Percentiles rank a stretch among this genome's conserved stretches.
phyloP scores from a whole-genome alignment of 2,888 invertebrate species.

The Ferdinandea cuprea region DNA sequence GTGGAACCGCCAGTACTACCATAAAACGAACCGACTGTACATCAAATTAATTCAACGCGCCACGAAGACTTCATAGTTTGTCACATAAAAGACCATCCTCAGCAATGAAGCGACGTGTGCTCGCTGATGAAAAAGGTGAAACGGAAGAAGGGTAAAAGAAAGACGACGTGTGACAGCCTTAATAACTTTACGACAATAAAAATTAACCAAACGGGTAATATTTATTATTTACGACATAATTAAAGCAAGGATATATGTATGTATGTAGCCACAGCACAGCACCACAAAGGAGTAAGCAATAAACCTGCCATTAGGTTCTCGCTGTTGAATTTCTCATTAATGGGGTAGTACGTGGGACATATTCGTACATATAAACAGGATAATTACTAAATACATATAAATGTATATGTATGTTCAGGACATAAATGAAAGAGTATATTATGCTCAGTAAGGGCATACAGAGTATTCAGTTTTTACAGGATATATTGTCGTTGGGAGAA shows the following conservation, averaged over 20 bases:
- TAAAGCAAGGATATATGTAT: constrained; percentile 58
- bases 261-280: background rate
- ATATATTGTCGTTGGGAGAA: constrained; percentile 9
- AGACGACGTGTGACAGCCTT: constrained; percentile 46
- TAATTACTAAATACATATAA: constrained; percentile 15
- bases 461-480: background rate
- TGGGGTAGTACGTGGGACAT: constrained; percentile 16
- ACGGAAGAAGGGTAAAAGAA: background rate
- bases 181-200: constrained; percentile 72
- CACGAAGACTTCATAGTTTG: constrained; percentile 11
- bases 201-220: constrained; percentile 72
- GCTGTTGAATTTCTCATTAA: constrained; percentile 46
- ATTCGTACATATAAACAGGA: constrained; percentile 19
- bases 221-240: constrained; percentile 74
- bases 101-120: background rate
- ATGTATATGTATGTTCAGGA: too few relatives aligned
- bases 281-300: constrained; percentile 64
- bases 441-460: constrained; percentile 2
- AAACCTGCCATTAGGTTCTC: constrained; percentile 63
- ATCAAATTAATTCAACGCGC: constrained; percentile 5
- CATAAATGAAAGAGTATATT: background rate
- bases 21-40: constrained; percentile 47
- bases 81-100: constrained; percentile 12
- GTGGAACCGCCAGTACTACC: constrained; percentile 22
- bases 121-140: background rate